A percentile compares a stretch with the other conserved stretches of the same genome.
These are phyloP conservation scores for Streblospio benedicti DNA, from an alignment of 1,140 invertebrate genomes.

Conservation along the genomic window DNA sequence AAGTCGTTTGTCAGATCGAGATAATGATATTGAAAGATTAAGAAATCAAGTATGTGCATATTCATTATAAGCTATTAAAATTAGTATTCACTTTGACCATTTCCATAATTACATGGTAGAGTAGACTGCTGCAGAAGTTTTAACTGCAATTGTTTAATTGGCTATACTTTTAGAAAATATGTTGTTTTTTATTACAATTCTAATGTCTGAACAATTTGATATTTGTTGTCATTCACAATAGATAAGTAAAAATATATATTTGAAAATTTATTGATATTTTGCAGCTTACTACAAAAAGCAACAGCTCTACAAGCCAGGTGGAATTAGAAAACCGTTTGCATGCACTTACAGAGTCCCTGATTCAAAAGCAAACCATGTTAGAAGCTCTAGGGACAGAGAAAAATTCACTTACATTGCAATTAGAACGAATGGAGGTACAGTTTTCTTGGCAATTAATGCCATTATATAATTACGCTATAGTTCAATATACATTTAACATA, in stretches of 20 bases:
- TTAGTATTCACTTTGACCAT: no score
- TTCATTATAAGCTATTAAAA: no score
- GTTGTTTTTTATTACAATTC: no score
- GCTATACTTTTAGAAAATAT: no score
- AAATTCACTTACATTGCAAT: conserved; percentile 66
- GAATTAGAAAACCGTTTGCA: conserved; percentile 63
- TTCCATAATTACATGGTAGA: no score
- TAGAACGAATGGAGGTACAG: conserved; percentile 65
- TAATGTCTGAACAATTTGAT: no score
- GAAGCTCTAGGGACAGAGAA: conserved; percentile 69
- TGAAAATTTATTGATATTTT: no score
- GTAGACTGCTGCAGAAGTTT: no score
- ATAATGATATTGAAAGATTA: conserved; percentile 56
- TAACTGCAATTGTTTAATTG: no score
- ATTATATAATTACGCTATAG: neutral
- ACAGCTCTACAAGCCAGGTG: conserved; percentile 50
- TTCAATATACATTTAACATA: neutral
- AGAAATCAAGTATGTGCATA: conserved; percentile 50
- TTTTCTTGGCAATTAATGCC: neutral
- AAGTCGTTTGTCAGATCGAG: conserved; percentile 53
- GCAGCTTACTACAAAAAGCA: conserved; percentile 47
- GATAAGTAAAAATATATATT: no score
- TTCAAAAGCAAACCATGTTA: conserved; percentile 68
- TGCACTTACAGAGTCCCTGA: conserved; percentile 66
- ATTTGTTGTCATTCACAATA: no score